Evolutionary conservation across 2,797 vertebrate genomes (phyloP), one percentile per base, ranked within the genome.

Genomic region (Enteromius thamalakanensis): DNA sequence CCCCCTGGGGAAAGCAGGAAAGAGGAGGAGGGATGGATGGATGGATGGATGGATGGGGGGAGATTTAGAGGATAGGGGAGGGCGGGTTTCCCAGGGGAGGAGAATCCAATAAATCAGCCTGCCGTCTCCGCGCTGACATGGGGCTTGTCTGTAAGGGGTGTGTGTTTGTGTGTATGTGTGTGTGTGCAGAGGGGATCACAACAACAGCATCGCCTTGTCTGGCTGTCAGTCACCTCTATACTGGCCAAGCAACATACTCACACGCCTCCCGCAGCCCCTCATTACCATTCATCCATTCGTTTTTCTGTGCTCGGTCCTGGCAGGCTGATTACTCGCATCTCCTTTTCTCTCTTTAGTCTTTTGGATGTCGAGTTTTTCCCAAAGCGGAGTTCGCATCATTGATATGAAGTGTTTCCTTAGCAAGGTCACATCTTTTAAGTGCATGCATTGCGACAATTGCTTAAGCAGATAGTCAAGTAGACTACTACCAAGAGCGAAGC

Each of bases 41-140:
- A 34, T 32, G 82, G 69, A 55, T 77, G 80, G 78, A 53, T 72
- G 58, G 64, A 34, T 78, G 53, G 70, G 71, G 60, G 60, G 55
- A 51, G 62, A 60, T 37, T 72, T 49, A 49, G 71, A 32, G 87
- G 69, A 80, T 83, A 85, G 55, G 9, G 55, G 42, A 0, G 2
- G 62, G 76, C 58, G 75, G 83, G 82, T 19, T 85, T 92, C 93
- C 90, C 90, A 89, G 81, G 89, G 90, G 93, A 93, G 88, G 82
- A 86, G 91, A 92, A 91, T 91, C 92, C 92, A 92, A 93, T 94
- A 94, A 94, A 94, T 94, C 94, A 94, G 88, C 26, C 87, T 82
- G 84, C 92, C 88, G 91, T 93, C 93, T 92, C 90, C 87, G 87
- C 76, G 84, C 90, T 93, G 94, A 93, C 94, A 93, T 89, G 91